A percentile compares a stretch with the other conserved stretches of the same genome.
phyloP scores from a whole-genome alignment of 2,888 invertebrate species.

The Metellina segmentata region DNA sequence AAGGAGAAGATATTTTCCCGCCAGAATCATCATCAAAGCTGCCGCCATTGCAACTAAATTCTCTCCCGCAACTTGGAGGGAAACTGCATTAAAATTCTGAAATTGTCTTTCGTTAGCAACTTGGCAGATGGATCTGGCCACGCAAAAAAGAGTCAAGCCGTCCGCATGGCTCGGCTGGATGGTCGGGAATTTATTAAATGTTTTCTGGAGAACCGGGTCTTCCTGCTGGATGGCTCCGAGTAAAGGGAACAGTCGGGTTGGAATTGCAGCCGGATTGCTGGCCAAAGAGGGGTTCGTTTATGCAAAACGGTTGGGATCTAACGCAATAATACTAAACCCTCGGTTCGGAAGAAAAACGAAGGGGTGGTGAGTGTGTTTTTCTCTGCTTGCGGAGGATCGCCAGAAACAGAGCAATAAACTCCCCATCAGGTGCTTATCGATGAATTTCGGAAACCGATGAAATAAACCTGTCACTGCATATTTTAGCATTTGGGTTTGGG shows the following conservation, averaged over 20 bases:
- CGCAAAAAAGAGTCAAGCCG: conserved; percentile 50
- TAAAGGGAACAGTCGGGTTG: background rate
- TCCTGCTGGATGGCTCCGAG: background rate
- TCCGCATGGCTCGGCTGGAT: background rate
- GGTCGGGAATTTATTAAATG: background rate
- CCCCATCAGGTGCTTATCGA: too few relatives aligned
- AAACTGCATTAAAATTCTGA: conserved; percentile 71
- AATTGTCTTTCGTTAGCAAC: conserved; percentile 70
- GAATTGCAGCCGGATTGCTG: background rate
- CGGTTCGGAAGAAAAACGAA: conserved; percentile 6
- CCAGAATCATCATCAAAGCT: conserved; percentile 67
- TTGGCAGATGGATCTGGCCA: conserved; percentile 31
- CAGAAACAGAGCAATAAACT: too few relatives aligned
- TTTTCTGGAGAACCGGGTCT: background rate
- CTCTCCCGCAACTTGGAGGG: conserved; percentile 32
- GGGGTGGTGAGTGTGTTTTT: background rate
- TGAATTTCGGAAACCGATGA: too few relatives aligned
- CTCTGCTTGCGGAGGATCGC: background rate
- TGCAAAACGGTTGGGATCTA: background rate
- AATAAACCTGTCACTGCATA: too few relatives aligned
- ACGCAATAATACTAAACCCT: conserved; percentile 12
- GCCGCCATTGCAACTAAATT: conserved; percentile 55
- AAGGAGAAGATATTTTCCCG: conserved; percentile 58
- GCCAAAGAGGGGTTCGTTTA: background rate
- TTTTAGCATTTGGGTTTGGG: too few relatives aligned